Evolutionary conservation across 2,797 vertebrate species (phyloP), one percentile per base, ranked within the genome.

Genomic region (Todus mexicanus): DNA sequence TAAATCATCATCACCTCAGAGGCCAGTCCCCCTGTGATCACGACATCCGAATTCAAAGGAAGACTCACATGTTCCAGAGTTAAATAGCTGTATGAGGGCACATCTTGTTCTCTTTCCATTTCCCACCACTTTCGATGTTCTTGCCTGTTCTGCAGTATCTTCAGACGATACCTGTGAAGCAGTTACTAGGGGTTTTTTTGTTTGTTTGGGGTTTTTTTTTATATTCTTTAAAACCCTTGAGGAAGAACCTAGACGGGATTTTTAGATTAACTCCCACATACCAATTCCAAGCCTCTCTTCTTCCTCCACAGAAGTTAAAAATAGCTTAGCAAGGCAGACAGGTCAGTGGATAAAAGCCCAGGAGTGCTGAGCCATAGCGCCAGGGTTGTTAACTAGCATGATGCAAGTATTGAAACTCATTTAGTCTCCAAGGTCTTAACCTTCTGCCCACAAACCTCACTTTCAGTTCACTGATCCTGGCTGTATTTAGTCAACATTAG

Each of bases 1-100:
- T 94, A 92, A 94, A 94, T 91, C 92, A 87, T 83, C 60, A 76
- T 53, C 90, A 57, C 45, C 33, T 89, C 69, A 57, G 61, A 78
- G 73, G 82, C n/a, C 48, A 71, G 38, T 61, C n/a, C 61, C 37
- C 25, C 42, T 83, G 83, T 59, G 71, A 56, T 54, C 64, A 42
- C 5, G 0, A 64, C 61, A 63, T 84, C 57, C 53, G n/a, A 40
- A 4, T 18, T 45, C 57, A 12, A 1, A 11, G 25, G 53, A 68
- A 71, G 47, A 42, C 4, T 7, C 6, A 2, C 72, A 29, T 21
- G 15, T 51, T 85, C 75, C 57, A 35, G 59, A 70, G n/a, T 37
- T n/a, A 89, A 77, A 70, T 27, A 26, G 2, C 78, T 43, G 29
- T 69, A 79, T 5, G 15, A 64, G 40, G 21, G 9, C 21, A 74